phyloP scores from a whole-genome alignment of 2,888 invertebrate genomes.

The Nephrotoma flavescens region DNA sequence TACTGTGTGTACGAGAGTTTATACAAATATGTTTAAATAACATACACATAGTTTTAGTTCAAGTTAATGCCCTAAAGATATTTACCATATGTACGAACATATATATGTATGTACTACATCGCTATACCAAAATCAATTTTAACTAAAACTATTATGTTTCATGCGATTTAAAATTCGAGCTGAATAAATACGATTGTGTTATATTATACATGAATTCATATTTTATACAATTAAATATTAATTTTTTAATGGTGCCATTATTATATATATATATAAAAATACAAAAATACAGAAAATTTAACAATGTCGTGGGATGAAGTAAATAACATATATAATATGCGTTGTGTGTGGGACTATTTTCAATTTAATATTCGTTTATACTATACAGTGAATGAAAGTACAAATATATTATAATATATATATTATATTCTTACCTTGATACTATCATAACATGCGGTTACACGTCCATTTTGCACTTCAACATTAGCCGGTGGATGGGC shows the following conservation, averaged over 20 bases:
- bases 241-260: neutral
- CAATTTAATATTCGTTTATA: neutral
- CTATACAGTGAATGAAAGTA: neutral
- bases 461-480: slow-evolving; percentile 99
- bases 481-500: slow-evolving; percentile 99
- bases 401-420: neutral
- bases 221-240: neutral
- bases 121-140: neutral
- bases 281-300: neutral
- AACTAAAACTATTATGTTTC: neutral
- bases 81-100: neutral
- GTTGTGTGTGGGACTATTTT: neutral
- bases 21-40: neutral
- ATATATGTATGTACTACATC: neutral
- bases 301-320: neutral
- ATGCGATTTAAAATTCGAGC: neutral
- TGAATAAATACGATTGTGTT: neutral
- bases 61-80: neutral
- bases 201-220: neutral
- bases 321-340: neutral
- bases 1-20: neutral
- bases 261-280: neutral
- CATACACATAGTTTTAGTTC: neutral
- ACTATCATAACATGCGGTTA: slow-evolving; percentile 99
- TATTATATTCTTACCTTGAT: slow-evolving; percentile 75